phyloP scores from a whole-genome alignment of 2,113 vertebrate genomes.

The Notothenia coriiceps region DNA sequence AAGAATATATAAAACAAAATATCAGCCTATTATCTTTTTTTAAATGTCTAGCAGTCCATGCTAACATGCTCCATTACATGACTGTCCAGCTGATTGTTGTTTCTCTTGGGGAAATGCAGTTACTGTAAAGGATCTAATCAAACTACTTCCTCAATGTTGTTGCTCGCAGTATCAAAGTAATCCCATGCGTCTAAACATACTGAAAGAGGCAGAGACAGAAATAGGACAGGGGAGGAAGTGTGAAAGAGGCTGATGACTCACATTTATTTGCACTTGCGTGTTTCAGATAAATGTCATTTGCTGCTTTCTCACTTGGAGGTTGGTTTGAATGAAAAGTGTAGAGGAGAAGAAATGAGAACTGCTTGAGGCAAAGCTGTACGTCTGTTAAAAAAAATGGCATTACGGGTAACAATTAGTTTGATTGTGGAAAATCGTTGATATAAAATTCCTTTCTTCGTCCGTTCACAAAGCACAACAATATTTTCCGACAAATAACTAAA shows the following conservation, averaged over 20 bases:
- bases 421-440: not conserved
- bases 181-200: not conserved
- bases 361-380: slow-evolving; percentile 40
- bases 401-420: not conserved
- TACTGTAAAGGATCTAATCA: slow-evolving; percentile 44
- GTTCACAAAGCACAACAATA: too few species aligned
- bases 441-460: not conserved
- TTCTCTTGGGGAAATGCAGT: slow-evolving; percentile 41
- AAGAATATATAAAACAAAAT: slow-evolving; percentile 18
- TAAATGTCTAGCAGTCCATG: slow-evolving; percentile 27
- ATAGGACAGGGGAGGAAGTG: slow-evolving; percentile 62
- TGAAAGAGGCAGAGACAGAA: slow-evolving; percentile 30
- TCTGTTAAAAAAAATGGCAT: slow-evolving; percentile 31
- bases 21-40: not conserved
- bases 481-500: too few species aligned
- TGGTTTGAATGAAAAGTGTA: slow-evolving; percentile 22
- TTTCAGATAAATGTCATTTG: slow-evolving; percentile 56
- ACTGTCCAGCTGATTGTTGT: slow-evolving; percentile 28
- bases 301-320: slow-evolving; percentile 59
- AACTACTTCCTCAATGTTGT: slow-evolving; percentile 39
- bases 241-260: slow-evolving; percentile 51
- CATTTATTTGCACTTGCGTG: slow-evolving; percentile 39
- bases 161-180: slow-evolving; percentile 28
- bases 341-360: slow-evolving; percentile 35
- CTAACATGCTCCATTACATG: slow-evolving; percentile 13